Conservation (phyloP, 1,140 invertebrate genomes). For the Sminthurinus signatus region DNA sequence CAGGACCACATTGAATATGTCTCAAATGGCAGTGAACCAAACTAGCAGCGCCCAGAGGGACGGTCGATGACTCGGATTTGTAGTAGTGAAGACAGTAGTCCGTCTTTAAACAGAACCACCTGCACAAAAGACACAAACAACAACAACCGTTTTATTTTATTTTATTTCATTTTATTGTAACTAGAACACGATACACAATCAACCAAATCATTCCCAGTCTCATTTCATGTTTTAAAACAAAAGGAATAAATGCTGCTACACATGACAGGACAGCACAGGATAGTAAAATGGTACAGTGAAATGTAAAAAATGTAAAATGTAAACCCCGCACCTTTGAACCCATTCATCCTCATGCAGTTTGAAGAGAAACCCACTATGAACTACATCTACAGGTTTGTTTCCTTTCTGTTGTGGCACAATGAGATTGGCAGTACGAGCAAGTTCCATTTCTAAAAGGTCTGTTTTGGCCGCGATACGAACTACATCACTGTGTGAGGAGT, state of each 20-base stretch:
- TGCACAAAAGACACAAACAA: slow-evolving; percentile 51
- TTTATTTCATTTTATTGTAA: no score
- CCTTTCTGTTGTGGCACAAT: slow-evolving; percentile 35
- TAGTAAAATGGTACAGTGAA: no score
- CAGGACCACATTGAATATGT: not conserved
- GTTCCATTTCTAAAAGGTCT: slow-evolving; percentile 76
- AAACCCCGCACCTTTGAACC: slow-evolving; percentile 46
- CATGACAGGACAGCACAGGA: no score
- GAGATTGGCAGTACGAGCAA: slow-evolving; percentile 76
- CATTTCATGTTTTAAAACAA: no score
- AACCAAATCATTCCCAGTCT: no score
- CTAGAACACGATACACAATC: no score
- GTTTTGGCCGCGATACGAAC: slow-evolving; percentile 84
- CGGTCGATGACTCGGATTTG: slow-evolving; percentile 63
- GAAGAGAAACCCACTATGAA: slow-evolving; percentile 24
- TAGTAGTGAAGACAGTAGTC: slow-evolving; percentile 95
- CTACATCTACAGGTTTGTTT: slow-evolving; percentile 34
- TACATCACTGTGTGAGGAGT: slow-evolving; percentile 73
- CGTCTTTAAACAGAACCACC: slow-evolving; percentile 83
- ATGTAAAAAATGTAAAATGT: no score
- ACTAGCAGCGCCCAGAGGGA: slow-evolving; percentile 14
- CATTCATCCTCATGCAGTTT: slow-evolving; percentile 50
- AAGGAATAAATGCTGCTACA: no score
- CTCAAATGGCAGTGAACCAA: slow-evolving; percentile 23
- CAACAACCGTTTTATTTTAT: no score